Evolutionary conservation across 2,113 vertebrate genomes (phyloP).

Genomic region (Parotia lawesii): DNA sequence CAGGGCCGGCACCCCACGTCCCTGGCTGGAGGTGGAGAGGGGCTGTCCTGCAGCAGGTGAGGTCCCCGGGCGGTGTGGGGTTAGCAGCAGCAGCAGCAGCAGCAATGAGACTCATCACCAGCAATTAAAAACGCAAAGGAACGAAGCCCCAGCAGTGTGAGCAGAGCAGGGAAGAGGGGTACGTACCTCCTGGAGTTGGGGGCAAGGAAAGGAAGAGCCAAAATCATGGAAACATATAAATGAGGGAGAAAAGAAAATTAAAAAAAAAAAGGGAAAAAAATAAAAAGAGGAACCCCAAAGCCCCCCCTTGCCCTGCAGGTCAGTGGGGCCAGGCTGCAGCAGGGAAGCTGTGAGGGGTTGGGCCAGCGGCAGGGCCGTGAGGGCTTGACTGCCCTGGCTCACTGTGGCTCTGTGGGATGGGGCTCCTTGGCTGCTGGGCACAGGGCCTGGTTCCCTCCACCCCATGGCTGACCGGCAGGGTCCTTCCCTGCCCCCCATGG

Average conservation of each 20-base stretch:
- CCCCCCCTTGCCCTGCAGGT: constrained; percentile 38
- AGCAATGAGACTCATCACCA: constrained; percentile 71
- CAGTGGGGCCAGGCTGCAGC: not conserved
- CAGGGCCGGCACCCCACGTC: accelerated
- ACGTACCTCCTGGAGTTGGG: constrained; percentile 97
- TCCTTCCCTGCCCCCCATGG: not conserved
- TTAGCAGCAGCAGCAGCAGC: constrained; percentile 74
- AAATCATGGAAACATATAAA: constrained; percentile 94
- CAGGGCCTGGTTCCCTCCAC: not conserved
- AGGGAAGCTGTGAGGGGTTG: not conserved
- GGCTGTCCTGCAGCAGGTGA: not conserved
- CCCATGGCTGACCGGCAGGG: not conserved
- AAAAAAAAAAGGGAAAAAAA: constrained; percentile 62
- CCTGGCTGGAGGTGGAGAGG: not conserved
- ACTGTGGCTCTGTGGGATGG: not conserved
- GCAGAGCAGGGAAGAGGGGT: constrained; percentile 80
- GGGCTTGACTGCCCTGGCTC: constrained; percentile 21
- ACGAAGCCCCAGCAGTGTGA: constrained; percentile 80
- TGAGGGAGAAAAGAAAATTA: constrained; percentile 93
- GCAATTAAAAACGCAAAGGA: constrained; percentile 70
- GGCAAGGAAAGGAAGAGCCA: constrained; percentile 93
- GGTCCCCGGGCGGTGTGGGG: constrained; percentile 57
- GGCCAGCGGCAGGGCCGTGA: accelerated
- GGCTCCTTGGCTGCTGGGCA: not conserved
- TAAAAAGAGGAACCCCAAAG: constrained; percentile 15